Evolutionary conservation across 2,113 vertebrate species (phyloP), one percentile per base, ranked within the genome.

Genomic region (Eupsittula cactorum): DNA sequence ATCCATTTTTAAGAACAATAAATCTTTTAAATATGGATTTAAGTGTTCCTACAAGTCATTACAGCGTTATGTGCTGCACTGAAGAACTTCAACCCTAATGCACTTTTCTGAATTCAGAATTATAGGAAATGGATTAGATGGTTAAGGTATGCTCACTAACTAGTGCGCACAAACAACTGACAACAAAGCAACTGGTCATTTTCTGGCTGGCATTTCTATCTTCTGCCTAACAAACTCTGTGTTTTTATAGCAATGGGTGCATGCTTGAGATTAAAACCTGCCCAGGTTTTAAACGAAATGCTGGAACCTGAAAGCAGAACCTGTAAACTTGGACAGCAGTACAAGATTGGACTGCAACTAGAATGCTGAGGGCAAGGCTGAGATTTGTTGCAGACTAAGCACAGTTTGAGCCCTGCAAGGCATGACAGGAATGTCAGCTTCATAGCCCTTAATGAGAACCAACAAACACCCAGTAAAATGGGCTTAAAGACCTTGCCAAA

Each of bases 1-100:
- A 91, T 82, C 77, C 69, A 90, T 92, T 95, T 95, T 93, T 67
- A 64, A 97, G 93, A 83, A 27, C 29, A 90, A 86, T 82, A 83
- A 86, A 60, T 88, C 82, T 92, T 74, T 91, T 88, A 92, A 96
- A 79, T 85, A 90, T 68, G 37, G 16, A 85, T 92, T 95, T 93
- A 95, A 90, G 44, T 86, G 57, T 84, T 94, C 16, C 39, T 90
- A 71, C 62, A 80, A 50, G 39, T 46, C 10, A 1, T 74, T 81
- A 63, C 23, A 82, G 31, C 9, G 1, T 78, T 92, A 59, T 63
- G 46, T 6, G 3, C 31, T 90, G 24, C 33, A 44, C 33, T 80
- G 63, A 87, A 93, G 69, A 86, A 84, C 27, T 73, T 94, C 10
- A 68, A 70, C 16, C 63, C 65, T 71, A 87, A 80, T 53, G 33